Conservation (phyloP, 92 coral and sea anemone genomes). For the Pocillopora meandrina region DNA sequence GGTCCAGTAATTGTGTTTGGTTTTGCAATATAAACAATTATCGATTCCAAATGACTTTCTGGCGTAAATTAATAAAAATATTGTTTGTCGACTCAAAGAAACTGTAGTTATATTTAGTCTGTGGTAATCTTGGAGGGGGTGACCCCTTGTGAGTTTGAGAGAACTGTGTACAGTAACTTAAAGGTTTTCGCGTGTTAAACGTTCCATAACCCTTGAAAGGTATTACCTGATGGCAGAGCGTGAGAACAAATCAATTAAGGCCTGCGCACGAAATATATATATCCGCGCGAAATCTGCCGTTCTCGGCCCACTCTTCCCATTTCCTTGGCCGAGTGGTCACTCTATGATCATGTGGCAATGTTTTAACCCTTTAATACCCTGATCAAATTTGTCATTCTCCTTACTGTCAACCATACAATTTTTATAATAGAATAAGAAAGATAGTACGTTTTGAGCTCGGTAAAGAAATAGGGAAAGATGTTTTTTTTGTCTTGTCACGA, state of each 20-base stretch:
- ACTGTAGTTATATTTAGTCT: conserved; percentile 14
- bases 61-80: conserved; percentile 52
- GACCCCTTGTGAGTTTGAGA: conserved; percentile 16
- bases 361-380: no score
- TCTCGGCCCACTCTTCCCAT: background rate
- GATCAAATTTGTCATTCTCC: no score
- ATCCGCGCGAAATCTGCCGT: background rate
- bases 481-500: no score
- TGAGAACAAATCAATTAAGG: background rate
- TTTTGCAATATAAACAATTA: conserved; percentile 54
- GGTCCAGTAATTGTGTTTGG: conserved; percentile 29
- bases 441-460: no score
- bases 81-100: conserved; percentile 35
- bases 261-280: background rate
- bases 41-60: conserved; percentile 46
- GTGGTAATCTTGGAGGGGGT: conserved; percentile 46
- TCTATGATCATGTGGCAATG: no score
- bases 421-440: no score
- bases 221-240: background rate
- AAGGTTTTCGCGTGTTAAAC: background rate
- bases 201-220: conserved; percentile 8
- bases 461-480: no score
- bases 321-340: background rate
- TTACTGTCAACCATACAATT: no score
- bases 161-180: background rate